Evolutionary conservation across 1,140 invertebrate species (phyloP).

Genomic region (Ips typographus): DNA sequence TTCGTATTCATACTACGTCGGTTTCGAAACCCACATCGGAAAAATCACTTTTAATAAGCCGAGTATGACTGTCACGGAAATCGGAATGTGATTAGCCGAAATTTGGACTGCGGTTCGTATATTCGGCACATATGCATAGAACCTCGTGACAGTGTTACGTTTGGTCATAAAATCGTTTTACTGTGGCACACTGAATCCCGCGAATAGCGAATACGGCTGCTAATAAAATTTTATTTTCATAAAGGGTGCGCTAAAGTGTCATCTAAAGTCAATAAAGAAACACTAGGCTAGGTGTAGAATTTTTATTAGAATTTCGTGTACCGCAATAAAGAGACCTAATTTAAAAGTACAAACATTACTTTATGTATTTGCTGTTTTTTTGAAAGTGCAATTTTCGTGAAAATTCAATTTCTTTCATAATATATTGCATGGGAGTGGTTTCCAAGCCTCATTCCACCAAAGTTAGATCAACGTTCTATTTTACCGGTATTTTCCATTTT

Average conservation of each 20-base stretch:
- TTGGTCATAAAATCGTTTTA: no score
- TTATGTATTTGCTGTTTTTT: not conserved
- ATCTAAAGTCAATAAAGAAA: constrained; percentile 8
- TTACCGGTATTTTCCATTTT: constrained; percentile 26
- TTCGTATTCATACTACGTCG: no score
- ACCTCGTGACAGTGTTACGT: no score
- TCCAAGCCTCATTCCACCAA: constrained; percentile 13
- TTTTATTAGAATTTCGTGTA: constrained; percentile 5
- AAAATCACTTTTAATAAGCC: no score
- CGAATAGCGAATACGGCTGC: not conserved
- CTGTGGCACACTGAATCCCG: not conserved
- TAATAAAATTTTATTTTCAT: constrained; percentile 11
- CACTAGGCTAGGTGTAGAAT: constrained; percentile 4
- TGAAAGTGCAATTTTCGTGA: not conserved
- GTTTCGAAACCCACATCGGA: no score
- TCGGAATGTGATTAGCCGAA: no score
- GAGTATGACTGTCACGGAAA: no score
- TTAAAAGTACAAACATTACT: not conserved
- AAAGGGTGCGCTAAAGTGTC: not conserved
- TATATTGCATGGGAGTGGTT: not conserved
- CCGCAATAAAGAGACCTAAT: not conserved
- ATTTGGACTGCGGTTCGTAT: no score
- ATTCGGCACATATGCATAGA: no score
- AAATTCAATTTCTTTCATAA: not conserved
- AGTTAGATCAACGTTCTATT: constrained; percentile 23